Evolutionary conservation across 1,140 invertebrate species (phyloP), one percentile per base, ranked within the genome.

Genomic region (Zaprionus nigranus): DNA sequence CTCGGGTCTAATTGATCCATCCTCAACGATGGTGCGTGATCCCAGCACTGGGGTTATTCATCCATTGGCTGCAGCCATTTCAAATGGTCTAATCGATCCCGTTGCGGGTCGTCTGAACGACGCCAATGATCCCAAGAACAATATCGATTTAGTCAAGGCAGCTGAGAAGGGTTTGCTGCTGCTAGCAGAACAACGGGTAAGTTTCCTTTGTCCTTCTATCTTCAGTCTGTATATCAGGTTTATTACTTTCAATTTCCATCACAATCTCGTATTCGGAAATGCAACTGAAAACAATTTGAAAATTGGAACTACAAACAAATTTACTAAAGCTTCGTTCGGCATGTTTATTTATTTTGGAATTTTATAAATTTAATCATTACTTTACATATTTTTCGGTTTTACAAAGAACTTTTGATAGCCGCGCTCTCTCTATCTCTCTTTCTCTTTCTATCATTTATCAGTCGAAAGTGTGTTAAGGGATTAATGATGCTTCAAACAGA

Each of bases 121-220:
- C 90, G 93, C 94, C 86, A 93, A 94, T 71, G 95, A 96, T 90
- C 94, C 94, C 67, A 94, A 95, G 82, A 94, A 94, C 82, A 94
- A 94, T 90, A 94, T 98, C 80, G 96, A 97, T 94, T 95, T 98
- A 91, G 93, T 96, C 70, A 97, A 98, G 94, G 98, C 98, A 82
- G 94, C 96, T 91, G 96, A 98, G 91, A 96, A 96, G 93, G 97
- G 97, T 87, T 96, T 96, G 93, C 95, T 98, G 79, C 95, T 98
- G 93, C 95, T 97, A 92, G 97, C 97, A 92, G 96, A 97, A 95
- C 96, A 97, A 92, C 95, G 97, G 97, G 97, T 98, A 95, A 98
- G 97, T 96, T 82, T 66, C 66, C 57, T 34, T 34, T 34, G 58
- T 57, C 34, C 58, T 34, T 36, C n/a, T 17, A 40, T n/a, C 40